phyloP scores from a whole-genome alignment of 2,113 vertebrate species.

The Castor canadensis region DNA sequence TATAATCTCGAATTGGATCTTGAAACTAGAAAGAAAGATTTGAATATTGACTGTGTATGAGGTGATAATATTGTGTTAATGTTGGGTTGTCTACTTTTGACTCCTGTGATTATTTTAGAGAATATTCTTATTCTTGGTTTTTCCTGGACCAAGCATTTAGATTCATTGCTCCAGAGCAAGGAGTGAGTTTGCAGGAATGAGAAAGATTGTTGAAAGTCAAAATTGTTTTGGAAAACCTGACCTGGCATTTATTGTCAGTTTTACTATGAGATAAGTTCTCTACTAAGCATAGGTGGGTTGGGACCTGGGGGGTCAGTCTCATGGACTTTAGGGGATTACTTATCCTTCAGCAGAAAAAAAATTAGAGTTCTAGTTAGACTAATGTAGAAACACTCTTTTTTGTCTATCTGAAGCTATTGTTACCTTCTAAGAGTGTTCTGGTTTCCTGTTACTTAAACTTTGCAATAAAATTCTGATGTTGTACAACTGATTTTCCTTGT shows the following conservation, averaged over 20 bases:
- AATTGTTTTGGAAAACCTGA: neutral
- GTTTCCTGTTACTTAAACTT: neutral
- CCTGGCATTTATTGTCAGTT: neutral
- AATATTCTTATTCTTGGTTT: neutral
- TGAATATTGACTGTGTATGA: neutral
- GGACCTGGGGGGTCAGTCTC: neutral
- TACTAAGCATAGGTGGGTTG: neutral
- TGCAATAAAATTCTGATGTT: neutral
- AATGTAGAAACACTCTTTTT: neutral
- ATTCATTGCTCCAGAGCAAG: neutral
- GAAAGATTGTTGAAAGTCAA: neutral
- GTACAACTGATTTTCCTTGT: neutral
- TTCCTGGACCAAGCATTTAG: neutral
- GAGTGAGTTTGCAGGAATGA: neutral
- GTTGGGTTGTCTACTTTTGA: neutral
- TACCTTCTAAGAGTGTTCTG: neutral
- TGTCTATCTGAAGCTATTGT: neutral
- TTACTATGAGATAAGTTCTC: slow-evolving; percentile 7
- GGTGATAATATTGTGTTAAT: neutral
- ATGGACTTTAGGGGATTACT: neutral
- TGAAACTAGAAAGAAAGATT: neutral
- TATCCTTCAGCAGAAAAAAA: neutral
- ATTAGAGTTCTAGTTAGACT: neutral
- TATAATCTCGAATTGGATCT: neutral
- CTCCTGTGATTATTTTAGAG: neutral